Evolutionary conservation across 1,140 invertebrate genomes (phyloP).

Genomic region (Spodoptera litura): DNA sequence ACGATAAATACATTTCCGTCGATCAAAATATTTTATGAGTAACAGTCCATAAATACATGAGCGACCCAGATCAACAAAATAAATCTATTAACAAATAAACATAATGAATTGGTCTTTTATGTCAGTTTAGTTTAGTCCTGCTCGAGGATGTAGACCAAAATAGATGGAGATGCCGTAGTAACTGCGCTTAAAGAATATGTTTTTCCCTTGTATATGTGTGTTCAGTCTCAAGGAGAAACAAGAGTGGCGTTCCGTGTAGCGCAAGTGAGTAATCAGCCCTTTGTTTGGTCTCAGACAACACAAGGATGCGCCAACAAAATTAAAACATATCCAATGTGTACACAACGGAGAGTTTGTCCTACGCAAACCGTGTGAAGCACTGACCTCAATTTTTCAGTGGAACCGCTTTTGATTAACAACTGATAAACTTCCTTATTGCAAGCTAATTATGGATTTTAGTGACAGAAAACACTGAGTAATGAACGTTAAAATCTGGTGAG

Average conservation of each 20-base stretch:
- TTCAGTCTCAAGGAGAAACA: constrained; percentile 62
- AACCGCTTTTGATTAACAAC: constrained; percentile 43
- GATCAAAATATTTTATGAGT: constrained; percentile 8
- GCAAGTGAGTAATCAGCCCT: constrained; percentile 64
- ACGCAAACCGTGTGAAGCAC: constrained; percentile 43
- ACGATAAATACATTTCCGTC: constrained; percentile 39
- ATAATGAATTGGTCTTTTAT: constrained; percentile 22
- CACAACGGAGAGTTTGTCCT: constrained; percentile 45
- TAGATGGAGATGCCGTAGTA: constrained; percentile 16
- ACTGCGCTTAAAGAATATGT: constrained; percentile 8
- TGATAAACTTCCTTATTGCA: constrained; percentile 49
- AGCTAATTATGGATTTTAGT: constrained; percentile 42
- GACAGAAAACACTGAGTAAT: constrained; percentile 18
- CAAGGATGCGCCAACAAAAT: constrained; percentile 52
- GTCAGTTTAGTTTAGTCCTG: background rate
- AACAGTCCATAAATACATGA: constrained; percentile 23
- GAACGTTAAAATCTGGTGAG: constrained; percentile 8
- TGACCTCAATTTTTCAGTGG: constrained; percentile 51
- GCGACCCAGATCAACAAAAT: constrained; percentile 19
- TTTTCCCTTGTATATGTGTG: constrained; percentile 13
- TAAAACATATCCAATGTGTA: constrained; percentile 43
- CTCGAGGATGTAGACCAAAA: constrained; percentile 7
- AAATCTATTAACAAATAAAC: constrained; percentile 36
- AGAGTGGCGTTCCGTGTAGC: constrained; percentile 63
- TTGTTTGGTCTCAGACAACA: constrained; percentile 56